These are phyloP conservation scores for Agapornis canus DNA, from an alignment of 2,797 vertebrate genomes.

Conservation along the genomic window DNA sequence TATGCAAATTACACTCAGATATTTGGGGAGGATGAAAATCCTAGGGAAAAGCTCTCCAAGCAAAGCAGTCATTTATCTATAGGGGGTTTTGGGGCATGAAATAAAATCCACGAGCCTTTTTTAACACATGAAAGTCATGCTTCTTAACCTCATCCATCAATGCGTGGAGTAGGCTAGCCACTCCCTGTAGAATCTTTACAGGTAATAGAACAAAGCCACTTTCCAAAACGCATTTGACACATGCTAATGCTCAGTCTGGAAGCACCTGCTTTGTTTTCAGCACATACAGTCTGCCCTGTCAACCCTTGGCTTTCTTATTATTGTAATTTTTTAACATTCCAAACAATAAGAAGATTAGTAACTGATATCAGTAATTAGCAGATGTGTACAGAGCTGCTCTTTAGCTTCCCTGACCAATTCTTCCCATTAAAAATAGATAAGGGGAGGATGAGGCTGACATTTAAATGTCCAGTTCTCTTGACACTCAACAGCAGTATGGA, in stretches of 20 bases:
- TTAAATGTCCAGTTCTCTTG: neutral
- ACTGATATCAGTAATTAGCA: neutral
- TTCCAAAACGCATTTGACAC: neutral
- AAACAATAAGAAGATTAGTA: neutral
- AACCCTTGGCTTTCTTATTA: neutral
- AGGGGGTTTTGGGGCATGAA: neutral
- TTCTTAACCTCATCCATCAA: constrained; percentile 41
- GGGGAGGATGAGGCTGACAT: neutral
- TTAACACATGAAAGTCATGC: neutral
- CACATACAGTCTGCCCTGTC: neutral
- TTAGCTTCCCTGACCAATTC: neutral
- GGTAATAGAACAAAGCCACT: neutral
- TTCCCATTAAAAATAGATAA: neutral
- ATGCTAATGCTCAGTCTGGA: neutral
- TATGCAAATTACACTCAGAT: constrained; percentile 57
- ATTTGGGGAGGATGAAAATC: neutral
- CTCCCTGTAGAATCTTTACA: neutral
- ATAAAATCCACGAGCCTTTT: constrained; percentile 43
- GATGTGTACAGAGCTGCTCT: neutral
- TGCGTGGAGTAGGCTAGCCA: neutral
- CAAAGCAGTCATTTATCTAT: neutral
- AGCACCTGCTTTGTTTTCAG: neutral
- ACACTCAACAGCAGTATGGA: neutral
- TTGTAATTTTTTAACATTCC: neutral
- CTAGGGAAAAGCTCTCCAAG: neutral